phyloP scores from a whole-genome alignment of 2,113 vertebrate species.

The Phycodurus eques region DNA sequence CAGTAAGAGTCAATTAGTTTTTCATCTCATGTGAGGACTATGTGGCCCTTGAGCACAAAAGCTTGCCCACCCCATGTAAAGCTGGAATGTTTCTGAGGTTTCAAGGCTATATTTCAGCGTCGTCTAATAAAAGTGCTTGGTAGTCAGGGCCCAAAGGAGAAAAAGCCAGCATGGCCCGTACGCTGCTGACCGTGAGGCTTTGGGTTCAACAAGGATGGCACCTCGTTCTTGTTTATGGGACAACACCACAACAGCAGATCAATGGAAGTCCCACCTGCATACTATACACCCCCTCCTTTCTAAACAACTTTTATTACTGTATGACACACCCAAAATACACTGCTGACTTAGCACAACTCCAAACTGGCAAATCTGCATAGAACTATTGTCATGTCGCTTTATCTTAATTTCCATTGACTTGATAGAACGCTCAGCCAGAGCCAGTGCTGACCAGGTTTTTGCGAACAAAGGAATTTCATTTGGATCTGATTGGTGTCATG shows the following conservation, averaged over 20 bases:
- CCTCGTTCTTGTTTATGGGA: slow-evolving; percentile 32
- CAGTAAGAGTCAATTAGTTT: background rate
- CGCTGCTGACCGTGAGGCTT: slow-evolving; percentile 11
- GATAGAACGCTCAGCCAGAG: too few relatives aligned
- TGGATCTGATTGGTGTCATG: too few relatives aligned
- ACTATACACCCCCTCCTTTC: background rate
- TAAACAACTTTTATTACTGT: background rate
- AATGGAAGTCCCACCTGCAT: background rate
- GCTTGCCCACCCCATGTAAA: too few relatives aligned
- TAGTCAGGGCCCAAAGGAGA: background rate
- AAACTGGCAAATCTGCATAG: background rate
- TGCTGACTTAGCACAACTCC: background rate
- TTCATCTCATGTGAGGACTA: background rate
- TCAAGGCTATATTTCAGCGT: background rate
- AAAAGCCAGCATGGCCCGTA: slow-evolving; percentile 29
- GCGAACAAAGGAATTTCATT: too few relatives aligned
- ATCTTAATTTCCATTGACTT: too few relatives aligned
- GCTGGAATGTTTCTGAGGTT: background rate
- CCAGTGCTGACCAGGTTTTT: too few relatives aligned
- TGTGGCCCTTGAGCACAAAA: background rate
- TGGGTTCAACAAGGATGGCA: slow-evolving; percentile 33
- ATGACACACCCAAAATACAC: background rate
- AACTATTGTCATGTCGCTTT: too few relatives aligned
- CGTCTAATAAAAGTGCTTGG: background rate
- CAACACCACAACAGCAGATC: slow-evolving; percentile 36